Conservation (phyloP, 2,888 invertebrate genomes). For the Eledona agricola region DNA sequence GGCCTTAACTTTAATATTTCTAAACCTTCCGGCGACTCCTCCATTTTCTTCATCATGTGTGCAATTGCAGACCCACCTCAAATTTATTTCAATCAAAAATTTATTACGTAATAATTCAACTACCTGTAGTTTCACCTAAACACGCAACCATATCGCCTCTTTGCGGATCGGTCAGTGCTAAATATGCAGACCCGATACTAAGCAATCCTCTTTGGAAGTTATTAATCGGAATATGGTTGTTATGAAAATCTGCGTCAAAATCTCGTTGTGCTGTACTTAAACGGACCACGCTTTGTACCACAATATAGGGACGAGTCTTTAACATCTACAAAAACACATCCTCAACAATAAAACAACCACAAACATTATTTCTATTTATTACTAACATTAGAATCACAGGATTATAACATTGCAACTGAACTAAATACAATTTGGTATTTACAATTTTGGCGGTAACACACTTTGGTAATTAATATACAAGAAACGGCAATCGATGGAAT, state of each 20-base stretch:
- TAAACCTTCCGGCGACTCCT: conserved; percentile 77
- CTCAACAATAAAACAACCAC: conserved; percentile 4
- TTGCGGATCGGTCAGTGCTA: conserved; percentile 82
- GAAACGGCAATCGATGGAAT: too few species aligned
- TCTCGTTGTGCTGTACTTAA: conserved; percentile 11
- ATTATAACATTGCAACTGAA: conserved; percentile 24
- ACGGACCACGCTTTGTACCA: neutral
- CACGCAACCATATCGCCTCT: conserved; percentile 94
- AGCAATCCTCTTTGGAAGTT: conserved; percentile 80
- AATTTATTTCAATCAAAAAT: conserved; percentile 16
- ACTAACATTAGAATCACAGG: conserved; percentile 33
- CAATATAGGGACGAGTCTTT: neutral
- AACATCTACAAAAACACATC: conserved; percentile 14
- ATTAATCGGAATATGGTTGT: conserved; percentile 72
- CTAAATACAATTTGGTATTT: conserved; percentile 20
- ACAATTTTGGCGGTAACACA: conserved; percentile 13
- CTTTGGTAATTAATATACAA: conserved; percentile 13
- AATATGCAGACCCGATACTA: conserved; percentile 85
- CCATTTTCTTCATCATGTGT: conserved; percentile 80
- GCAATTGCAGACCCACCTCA: conserved; percentile 70
- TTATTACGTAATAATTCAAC: neutral
- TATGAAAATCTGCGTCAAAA: conserved; percentile 71
- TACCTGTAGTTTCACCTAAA: conserved; percentile 89
- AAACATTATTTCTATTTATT: conserved; percentile 19
- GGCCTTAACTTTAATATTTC: conserved; percentile 82